These are phyloP conservation scores for Candoia aspera DNA, from an alignment of 2,113 vertebrate species.

Conservation along the genomic window DNA sequence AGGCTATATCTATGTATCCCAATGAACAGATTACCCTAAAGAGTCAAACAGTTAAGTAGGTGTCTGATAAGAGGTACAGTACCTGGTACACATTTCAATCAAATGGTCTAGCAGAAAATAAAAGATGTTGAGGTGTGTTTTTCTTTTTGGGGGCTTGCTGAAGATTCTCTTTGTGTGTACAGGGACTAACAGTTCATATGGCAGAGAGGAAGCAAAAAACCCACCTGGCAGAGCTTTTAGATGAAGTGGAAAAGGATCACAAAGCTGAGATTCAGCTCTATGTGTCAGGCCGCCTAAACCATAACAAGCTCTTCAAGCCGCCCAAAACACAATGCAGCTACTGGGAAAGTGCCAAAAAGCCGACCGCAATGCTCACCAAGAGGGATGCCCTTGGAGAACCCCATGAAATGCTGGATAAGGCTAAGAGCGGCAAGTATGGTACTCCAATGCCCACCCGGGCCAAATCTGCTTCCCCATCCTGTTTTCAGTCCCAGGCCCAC, in stretches of 20 bases:
- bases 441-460: conserved; percentile 27
- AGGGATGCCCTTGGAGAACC: not conserved
- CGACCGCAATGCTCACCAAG: not conserved
- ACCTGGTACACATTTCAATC: not conserved
- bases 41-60: not conserved
- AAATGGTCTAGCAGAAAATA: not conserved
- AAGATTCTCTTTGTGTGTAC: not conserved
- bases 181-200: conserved; percentile 19
- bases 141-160: not conserved
- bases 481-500: not conserved
- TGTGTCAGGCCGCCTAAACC: conserved; percentile 72
- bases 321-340: conserved; percentile 35
- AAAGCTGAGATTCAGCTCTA: conserved; percentile 69
- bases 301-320: conserved; percentile 63
- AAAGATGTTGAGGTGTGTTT: not conserved
- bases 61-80: not conserved
- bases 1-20: not conserved
- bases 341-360: conserved; percentile 58
- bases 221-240: conserved; percentile 62
- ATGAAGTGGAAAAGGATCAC: conserved; percentile 66
- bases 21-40: not conserved
- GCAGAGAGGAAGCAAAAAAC: not conserved
- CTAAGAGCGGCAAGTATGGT: conserved; percentile 46
- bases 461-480: conserved; percentile 1
- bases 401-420: conserved; percentile 33